Conservation (phyloP, 64 coral and sea anemone species). For the Anthopleura sola region DNA sequence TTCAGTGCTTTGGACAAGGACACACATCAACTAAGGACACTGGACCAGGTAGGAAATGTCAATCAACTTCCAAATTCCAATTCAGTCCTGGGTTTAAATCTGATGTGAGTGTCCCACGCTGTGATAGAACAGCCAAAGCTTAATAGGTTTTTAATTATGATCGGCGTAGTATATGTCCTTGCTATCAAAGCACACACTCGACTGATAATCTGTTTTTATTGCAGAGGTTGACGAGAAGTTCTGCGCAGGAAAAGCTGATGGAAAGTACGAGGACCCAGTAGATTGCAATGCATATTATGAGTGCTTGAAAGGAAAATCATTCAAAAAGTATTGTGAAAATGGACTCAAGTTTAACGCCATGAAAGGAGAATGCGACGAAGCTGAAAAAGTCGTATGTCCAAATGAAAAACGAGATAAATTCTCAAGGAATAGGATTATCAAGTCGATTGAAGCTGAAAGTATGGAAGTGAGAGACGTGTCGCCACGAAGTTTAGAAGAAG, state of each 20-base stretch:
- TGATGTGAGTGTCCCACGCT: too few species aligned
- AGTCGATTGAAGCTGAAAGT: not conserved
- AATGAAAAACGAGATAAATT: not conserved
- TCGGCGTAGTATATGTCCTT: not conserved
- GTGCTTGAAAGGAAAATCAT: conserved; percentile 26
- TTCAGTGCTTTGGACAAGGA: conserved; percentile 74
- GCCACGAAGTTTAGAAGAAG: not conserved
- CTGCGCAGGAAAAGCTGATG: conserved; percentile 43
- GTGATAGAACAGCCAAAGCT: too few species aligned
- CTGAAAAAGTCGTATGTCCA: conserved; percentile 32
- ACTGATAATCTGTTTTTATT: not conserved
- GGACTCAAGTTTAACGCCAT: conserved; percentile 46
- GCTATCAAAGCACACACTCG: not conserved
- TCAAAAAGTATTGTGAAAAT: conserved; percentile 42
- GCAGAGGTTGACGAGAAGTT: conserved; percentile 22
- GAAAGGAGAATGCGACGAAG: conserved; percentile 34
- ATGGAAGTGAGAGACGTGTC: conserved; percentile 3
- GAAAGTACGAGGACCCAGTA: conserved; percentile 42
- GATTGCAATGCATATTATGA: conserved; percentile 52
- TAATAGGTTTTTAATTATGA: too few species aligned
- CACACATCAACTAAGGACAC: conserved; percentile 23
- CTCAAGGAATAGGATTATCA: not conserved
- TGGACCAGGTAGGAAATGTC: not conserved
- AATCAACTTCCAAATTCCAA: too few species aligned
- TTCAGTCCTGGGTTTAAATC: too few species aligned